These are phyloP conservation scores for Pampusana beccarii DNA, from an alignment of 2,113 vertebrate species.

Conservation along the genomic window DNA sequence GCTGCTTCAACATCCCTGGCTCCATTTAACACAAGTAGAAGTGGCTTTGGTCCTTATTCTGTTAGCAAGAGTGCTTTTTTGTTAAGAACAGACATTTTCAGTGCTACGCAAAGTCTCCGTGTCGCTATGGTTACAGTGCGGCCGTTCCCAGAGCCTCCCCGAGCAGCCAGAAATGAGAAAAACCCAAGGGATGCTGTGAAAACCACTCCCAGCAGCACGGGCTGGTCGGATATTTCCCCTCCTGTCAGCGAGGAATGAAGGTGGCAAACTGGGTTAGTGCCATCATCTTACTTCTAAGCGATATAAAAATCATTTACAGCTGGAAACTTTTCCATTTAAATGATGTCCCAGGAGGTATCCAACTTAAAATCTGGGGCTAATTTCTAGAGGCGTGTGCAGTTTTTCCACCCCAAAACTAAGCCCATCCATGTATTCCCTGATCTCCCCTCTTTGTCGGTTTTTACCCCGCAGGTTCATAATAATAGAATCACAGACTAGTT, in stretches of 20 bases:
- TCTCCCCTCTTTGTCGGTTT: background rate
- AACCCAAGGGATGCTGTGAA: background rate
- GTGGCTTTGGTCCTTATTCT: background rate
- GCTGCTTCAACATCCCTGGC: background rate
- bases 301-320: slow-evolving; percentile 3
- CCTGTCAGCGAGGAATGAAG: background rate
- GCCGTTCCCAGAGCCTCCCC: background rate
- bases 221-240: background rate
- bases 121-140: slow-evolving; percentile 31
- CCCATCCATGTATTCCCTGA: background rate
- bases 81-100: background rate
- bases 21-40: background rate
- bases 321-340: background rate
- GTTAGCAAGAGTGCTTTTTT: background rate
- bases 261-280: slow-evolving; percentile 16
- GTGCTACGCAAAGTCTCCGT: background rate
- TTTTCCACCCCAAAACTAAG: background rate
- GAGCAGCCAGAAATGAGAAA: background rate
- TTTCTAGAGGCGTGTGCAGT: background rate
- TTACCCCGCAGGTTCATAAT: too few relatives aligned
- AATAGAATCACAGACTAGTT: too few relatives aligned
- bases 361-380: background rate
- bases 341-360: background rate
- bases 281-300: background rate
- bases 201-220: background rate